These are phyloP conservation scores for Drosophila sp. DNA, from an alignment of 1,140 invertebrate species.

Conservation along the genomic window DNA sequence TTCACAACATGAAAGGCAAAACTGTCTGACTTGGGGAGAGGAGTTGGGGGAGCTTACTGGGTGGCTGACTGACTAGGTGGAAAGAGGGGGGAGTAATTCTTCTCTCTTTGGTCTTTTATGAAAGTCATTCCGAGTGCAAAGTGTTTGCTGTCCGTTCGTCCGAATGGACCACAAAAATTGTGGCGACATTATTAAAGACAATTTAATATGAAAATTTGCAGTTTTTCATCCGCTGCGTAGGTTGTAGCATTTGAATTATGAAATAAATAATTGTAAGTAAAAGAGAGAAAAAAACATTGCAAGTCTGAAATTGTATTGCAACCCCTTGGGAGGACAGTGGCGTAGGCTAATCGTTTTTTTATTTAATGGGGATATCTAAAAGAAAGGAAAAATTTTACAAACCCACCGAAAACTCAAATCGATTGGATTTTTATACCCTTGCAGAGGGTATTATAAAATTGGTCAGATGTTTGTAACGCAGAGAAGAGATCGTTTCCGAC, in stretches of 20 bases:
- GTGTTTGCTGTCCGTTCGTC: not conserved
- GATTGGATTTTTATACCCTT: too few relatives aligned
- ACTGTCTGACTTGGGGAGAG: not conserved
- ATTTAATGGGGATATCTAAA: not conserved
- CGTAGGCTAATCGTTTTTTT: not conserved
- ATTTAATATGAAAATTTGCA: conserved; percentile 14
- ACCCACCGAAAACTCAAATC: too few relatives aligned
- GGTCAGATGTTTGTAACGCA: too few relatives aligned
- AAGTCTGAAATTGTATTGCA: not conserved
- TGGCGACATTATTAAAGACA: conserved; percentile 11
- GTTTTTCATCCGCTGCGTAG: conserved; percentile 2
- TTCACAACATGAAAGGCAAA: conserved; percentile 6
- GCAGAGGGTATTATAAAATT: too few relatives aligned
- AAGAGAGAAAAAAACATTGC: not conserved
- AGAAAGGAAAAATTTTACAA: too few relatives aligned
- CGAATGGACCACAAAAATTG: not conserved
- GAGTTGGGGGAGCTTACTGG: not conserved
- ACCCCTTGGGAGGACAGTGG: not conserved
- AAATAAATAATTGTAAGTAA: conserved; percentile 40
- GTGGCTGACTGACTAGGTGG: not conserved
- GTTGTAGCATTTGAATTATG: conserved; percentile 18
- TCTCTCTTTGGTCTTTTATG: conserved; percentile 1
- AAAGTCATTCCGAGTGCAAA: conserved; percentile 3
- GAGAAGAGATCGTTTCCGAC: too few relatives aligned
- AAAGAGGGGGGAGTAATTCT: not conserved